Base-by-base conservation (phyloP, 1,140 invertebrate genomes). In the Drosophila orena region DNA sequence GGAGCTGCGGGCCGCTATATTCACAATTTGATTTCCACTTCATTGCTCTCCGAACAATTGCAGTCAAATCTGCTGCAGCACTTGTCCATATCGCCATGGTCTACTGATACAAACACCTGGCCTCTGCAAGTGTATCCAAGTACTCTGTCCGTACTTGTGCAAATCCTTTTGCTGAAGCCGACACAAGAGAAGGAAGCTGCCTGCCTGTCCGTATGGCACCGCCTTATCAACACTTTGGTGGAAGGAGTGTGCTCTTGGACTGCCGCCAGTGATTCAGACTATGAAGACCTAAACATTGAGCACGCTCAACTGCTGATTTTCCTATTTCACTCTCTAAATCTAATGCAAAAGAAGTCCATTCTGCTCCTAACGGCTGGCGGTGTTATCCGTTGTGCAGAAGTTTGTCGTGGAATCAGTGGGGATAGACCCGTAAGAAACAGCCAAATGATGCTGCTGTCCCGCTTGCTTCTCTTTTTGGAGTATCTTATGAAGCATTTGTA, bases 301-400 rank as follows among this genome's bases (percentile, higher is more conserved):
- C 98, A 99, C 93, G 96, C 97, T 0, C 98, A 99, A 91, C 93
- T 99, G 10, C 93, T 99, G 66, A 94, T 99, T 0, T 98, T 99
- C 91, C 93, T 99, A 2, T 99, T 99, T 91, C 98, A 99, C 92
- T 97, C 97, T 3, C 92, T 99, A 27, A 98, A 97, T 81, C 93
- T 99, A 27, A 98, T 98, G 97, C 97, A 99, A 92, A 99, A 99
- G 92, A 99, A 99, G 93, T 96, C 96, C 3, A 96, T 99, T 1
- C 93, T 99, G n/a, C 93, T 98, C 10, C 93, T 96, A 64, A 95
- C 96, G 12, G 96, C 96, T 6, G 94, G 94, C 74, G 95, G 95
- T 4, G 94, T 95, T 15, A 94, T 96, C 47, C 93, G 94, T 65
- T 95, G 95, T 76, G 94, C 95, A 8, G 95, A 95, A 91, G 94